Base-by-base conservation (phyloP, 2,797 vertebrate genomes). In the Rhodeus uyekii region DNA sequence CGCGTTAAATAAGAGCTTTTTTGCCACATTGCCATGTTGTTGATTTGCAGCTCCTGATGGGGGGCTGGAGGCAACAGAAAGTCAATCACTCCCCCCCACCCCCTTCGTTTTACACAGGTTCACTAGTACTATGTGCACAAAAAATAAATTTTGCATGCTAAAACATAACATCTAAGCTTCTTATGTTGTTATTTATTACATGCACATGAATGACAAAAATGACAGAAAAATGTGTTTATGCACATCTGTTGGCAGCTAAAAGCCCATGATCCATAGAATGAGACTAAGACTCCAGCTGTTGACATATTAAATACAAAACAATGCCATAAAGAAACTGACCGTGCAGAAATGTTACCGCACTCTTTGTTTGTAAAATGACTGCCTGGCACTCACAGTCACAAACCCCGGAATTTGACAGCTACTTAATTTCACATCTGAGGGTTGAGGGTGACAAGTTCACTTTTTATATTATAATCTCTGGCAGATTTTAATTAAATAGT, bases 1-100 rank as follows among this genome's bases (percentile, higher is more conserved):
- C 73, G 76, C 75, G 86, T 91, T 92, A 93, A 93, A 94, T 93
- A 92, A 94, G 89, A 88, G 92, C 90, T 91, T 90, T 90, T 87
- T 84, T 84, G 84, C 87, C 90, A 92, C 92, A 85, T 93, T 92
- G 86, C 87, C 88, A 89, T 87, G 89, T 92, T 92, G 89, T 90
- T 90, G 91, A 93, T 90, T 93, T 93, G 91, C 90, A 89, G 91
- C 85, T 85, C 61, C 86, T 90, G 87, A 90, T 87, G 84, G 90
- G 87, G 86, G 88, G 90, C 86, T 82, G 36, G 78, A 89, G 91
- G 81, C 87, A 90, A 92, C 86, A 88, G 86, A 74, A 92, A 93
- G 92, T 92, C 93, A 92, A 92, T 94, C 83, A 83, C 50, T 5
- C 83, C 85, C 86, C 65, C 8, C 8, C 6, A 3, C 22, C n/a